Conservation (phyloP, 2,113 vertebrate genomes). For the Antigone vipio region DNA sequence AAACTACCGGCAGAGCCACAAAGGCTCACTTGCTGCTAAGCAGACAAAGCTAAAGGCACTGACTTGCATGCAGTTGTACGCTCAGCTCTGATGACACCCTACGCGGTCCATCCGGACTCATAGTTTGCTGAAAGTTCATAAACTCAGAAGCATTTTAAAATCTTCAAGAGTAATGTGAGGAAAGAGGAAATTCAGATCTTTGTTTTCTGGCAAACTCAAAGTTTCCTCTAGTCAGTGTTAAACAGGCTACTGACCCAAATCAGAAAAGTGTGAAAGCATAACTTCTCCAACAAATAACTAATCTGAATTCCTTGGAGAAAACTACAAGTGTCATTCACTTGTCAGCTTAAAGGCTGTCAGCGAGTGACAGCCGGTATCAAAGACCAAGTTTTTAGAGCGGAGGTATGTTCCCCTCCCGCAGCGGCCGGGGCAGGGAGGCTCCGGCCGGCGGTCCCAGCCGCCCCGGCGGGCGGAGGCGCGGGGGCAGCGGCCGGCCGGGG, state of each 20-base stretch:
- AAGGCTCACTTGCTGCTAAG: background rate
- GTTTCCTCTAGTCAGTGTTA: background rate
- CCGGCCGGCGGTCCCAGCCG: background rate
- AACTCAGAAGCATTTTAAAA: background rate
- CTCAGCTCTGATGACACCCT: background rate
- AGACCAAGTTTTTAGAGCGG: background rate
- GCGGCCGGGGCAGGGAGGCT: background rate
- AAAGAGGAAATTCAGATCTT: background rate
- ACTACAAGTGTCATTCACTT: background rate
- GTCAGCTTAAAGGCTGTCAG: background rate
- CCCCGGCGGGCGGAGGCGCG: background rate
- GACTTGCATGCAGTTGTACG: fast-evolving
- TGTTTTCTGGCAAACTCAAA: background rate
- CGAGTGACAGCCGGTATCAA: background rate
- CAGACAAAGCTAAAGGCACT: background rate
- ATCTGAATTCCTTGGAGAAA: background rate
- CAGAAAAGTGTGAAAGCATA: background rate
- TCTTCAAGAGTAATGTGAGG: background rate
- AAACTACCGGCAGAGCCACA: background rate
- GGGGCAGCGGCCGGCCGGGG: background rate
- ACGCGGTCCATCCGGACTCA: fast-evolving
- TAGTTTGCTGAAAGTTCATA: background rate
- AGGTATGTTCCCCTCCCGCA: background rate
- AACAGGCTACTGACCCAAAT: background rate
- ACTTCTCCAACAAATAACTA: background rate